phyloP scores from a whole-genome alignment of 2,888 invertebrate genomes.

The Calliphora vomitoria region DNA sequence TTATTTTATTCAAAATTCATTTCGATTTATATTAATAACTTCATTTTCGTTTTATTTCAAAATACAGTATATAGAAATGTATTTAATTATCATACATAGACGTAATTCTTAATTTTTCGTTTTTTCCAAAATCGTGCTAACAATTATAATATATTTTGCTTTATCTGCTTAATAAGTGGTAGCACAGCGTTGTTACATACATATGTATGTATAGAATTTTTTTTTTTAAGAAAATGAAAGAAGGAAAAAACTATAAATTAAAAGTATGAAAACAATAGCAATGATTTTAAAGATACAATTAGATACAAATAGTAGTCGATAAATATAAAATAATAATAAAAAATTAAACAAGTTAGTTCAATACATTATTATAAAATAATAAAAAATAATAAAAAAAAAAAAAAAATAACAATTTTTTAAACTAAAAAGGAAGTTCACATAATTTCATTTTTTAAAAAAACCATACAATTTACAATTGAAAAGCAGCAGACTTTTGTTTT shows the following conservation, averaged over 20 bases:
- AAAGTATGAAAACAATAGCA: background rate
- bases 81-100: slow-evolving; percentile 50
- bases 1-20: slow-evolving; percentile 48
- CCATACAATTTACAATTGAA: slow-evolving; percentile 45
- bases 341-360: slow-evolving; percentile 9
- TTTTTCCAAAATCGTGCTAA: slow-evolving; percentile 23
- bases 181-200: slow-evolving; percentile 8
- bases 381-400: too few relatives aligned
- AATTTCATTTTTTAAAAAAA: slow-evolving; percentile 29
- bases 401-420: slow-evolving; percentile 22
- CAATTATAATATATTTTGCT: slow-evolving; percentile 20
- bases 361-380: background rate
- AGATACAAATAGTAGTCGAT: background rate
- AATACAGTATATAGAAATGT: slow-evolving; percentile 54
- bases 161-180: slow-evolving; percentile 22
- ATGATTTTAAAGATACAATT: background rate
- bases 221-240: background rate
- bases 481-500: slow-evolving; percentile 40
- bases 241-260: slow-evolving; percentile 14
- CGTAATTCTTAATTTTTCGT: slow-evolving; percentile 50
- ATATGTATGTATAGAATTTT: background rate
- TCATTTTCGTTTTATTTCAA: slow-evolving; percentile 31
- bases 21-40: slow-evolving; percentile 35
- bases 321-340: slow-evolving; percentile 26
- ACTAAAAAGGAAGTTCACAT: slow-evolving; percentile 32